Conservation (phyloP, 2,113 vertebrate species). For the Nettapus auritus region DNA sequence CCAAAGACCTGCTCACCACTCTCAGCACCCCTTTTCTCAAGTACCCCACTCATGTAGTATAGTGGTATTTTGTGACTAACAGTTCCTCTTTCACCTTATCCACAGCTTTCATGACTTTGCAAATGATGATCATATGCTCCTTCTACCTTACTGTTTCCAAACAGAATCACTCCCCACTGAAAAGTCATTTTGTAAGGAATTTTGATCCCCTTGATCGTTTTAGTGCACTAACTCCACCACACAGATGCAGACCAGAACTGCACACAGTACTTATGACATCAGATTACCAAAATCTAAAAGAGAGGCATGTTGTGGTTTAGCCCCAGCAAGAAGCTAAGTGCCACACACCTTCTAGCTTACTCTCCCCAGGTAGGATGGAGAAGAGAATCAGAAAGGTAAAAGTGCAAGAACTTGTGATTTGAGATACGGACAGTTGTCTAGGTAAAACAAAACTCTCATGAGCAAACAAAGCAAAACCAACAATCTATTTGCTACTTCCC, state of each 20-base stretch:
- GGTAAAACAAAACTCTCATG: too few species aligned
- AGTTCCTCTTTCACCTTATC: neutral
- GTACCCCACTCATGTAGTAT: neutral
- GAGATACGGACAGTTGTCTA: too few species aligned
- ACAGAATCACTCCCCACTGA: neutral
- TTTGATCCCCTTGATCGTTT: neutral
- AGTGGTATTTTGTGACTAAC: neutral
- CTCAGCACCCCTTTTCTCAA: neutral
- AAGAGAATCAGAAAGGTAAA: too few species aligned
- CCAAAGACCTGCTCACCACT: neutral
- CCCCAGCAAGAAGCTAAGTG: too few species aligned
- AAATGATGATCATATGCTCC: too few species aligned
- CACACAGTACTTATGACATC: neutral
- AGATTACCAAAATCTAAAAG: neutral
- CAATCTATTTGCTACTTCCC: too few species aligned
- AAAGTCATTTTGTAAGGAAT: neutral
- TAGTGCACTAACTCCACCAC: neutral
- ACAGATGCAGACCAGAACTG: neutral
- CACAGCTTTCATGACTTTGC: neutral
- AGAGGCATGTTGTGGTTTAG: neutral
- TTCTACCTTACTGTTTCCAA: neutral
- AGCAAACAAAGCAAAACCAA: too few species aligned
- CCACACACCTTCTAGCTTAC: too few species aligned
- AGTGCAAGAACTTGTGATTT: too few species aligned
- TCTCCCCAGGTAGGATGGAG: too few species aligned